Evolutionary conservation across 2,888 invertebrate genomes (phyloP).

Genomic region (Meiosimyza platycephala): DNA sequence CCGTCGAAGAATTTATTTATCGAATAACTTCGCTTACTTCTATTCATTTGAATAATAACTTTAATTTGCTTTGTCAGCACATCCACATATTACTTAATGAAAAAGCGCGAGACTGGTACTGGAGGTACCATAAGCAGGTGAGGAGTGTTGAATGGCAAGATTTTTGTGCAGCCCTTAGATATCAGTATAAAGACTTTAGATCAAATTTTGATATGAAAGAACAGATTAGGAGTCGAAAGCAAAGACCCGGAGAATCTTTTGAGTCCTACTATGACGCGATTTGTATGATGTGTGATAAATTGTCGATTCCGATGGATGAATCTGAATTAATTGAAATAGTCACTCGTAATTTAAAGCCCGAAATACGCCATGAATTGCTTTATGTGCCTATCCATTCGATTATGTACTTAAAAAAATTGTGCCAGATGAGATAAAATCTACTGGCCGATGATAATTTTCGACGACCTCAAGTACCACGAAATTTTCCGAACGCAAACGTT

Average conservation of each 20-base stretch:
- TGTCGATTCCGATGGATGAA: conserved; percentile 4
- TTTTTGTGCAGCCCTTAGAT: no score
- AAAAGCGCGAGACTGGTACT: conserved; percentile 33
- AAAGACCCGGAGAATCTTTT: conserved; percentile 12
- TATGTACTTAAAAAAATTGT: conserved; percentile 5
- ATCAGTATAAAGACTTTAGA: no score
- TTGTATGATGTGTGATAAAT: conserved; percentile 9
- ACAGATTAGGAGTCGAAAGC: conserved; percentile 26
- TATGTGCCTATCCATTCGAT: conserved; percentile 25
- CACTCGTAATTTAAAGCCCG: conserved; percentile 20
- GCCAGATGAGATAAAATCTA: not conserved
- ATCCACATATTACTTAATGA: not conserved
- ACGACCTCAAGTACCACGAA: not conserved
- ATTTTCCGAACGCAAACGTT: not conserved
- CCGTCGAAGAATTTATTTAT: no score
- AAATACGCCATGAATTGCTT: conserved; percentile 32
- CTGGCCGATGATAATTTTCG: not conserved
- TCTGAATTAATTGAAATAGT: conserved; percentile 23
- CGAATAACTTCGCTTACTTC: no score
- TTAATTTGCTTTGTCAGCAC: no score
- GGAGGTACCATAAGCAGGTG: no score
- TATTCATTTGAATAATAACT: no score
- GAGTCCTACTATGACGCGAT: conserved; percentile 22
- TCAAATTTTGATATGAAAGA: conserved; percentile 22
- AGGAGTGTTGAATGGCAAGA: no score